Percentiles rank a stretch among this genome's conserved stretches.
Evolutionary conservation across 2,888 invertebrate genomes (phyloP).

Genomic region (Caenorhabditis macrosperma): DNA sequence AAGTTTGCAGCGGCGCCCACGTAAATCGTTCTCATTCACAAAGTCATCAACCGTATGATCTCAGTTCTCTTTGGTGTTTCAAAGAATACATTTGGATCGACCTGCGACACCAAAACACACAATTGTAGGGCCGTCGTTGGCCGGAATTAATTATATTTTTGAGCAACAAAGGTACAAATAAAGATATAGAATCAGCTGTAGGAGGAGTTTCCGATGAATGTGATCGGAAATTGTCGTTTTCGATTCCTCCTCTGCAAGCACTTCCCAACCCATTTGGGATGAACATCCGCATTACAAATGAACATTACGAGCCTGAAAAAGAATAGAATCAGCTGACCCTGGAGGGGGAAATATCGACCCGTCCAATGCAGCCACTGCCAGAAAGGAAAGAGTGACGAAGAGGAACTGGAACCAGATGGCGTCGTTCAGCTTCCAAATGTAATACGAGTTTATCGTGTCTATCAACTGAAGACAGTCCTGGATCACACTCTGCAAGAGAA

Average conservation of each 20-base stretch:
- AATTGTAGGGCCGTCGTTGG: too few relatives aligned
- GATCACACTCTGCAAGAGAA: constrained; percentile 17
- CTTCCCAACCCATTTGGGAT: constrained; percentile 21
- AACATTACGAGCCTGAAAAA: constrained; percentile 18
- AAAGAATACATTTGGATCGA: too few relatives aligned
- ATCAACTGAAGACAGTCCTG: constrained; percentile 45
- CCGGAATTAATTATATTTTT: too few relatives aligned
- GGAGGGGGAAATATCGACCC: constrained; percentile 11
- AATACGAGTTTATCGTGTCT: constrained; percentile 36
- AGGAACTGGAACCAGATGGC: constrained; percentile 41
- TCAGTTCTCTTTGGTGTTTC: too few relatives aligned
- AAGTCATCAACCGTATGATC: too few relatives aligned
- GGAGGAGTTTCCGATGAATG: not conserved
- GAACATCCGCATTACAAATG: constrained; percentile 20
- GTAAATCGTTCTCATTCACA: too few relatives aligned
- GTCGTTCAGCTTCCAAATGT: constrained; percentile 13
- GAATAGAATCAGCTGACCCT: too few relatives aligned
- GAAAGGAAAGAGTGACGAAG: constrained; percentile 30
- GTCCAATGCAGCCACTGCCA: constrained; percentile 9
- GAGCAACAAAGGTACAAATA: too few relatives aligned
- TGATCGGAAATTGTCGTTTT: not conserved
- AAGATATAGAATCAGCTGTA: constrained; percentile 6
- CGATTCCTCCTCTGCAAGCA: not conserved
- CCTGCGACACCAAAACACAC: too few relatives aligned
- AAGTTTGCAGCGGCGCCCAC: too few relatives aligned